Evolutionary conservation across 30 jellyfish, hydroid and myxozoan species (phyloP).

Genomic region (Morbakka virulenta): DNA sequence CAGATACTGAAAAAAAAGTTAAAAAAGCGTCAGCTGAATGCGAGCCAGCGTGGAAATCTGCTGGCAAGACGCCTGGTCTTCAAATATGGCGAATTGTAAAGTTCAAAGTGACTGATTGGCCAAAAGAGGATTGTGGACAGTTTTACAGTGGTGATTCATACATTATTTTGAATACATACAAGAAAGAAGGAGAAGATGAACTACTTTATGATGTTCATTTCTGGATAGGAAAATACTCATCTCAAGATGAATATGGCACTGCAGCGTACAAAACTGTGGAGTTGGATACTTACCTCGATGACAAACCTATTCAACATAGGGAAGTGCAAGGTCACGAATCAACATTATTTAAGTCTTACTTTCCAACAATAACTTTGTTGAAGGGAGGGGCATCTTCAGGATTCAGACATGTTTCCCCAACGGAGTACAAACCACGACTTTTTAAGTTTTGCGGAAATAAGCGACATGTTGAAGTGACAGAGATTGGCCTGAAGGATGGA

Average conservation of each 20-base stretch:
- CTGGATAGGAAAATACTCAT: slow-evolving; percentile 95
- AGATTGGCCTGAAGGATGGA: slow-evolving; percentile 86
- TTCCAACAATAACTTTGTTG: slow-evolving; percentile 53
- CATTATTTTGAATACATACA: slow-evolving; percentile 92
- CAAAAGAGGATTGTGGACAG: slow-evolving; percentile 87
- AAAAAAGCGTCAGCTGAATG: slow-evolving; percentile 93
- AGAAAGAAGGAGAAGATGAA: slow-evolving; percentile 63
- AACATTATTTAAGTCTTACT: slow-evolving; percentile 72
- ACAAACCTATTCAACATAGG: slow-evolving; percentile 97
- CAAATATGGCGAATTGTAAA: slow-evolving; percentile 97
- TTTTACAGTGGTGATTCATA: slow-evolving; percentile 96
- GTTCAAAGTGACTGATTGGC: slow-evolving; percentile 97
- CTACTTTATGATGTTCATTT: slow-evolving; percentile 91
- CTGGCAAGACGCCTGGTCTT: slow-evolving; percentile 83
- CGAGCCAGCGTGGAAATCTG: slow-evolving; percentile 99
- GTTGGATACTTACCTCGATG: slow-evolving; percentile 96
- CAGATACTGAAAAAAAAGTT: slow-evolving; percentile 97
- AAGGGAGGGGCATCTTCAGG: slow-evolving; percentile 98
- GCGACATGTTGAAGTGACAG: slow-evolving; percentile 75
- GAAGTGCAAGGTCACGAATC: slow-evolving; percentile 97
- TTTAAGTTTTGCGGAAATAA: slow-evolving; percentile 84
- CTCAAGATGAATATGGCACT: slow-evolving; percentile 99
- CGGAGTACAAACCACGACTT: slow-evolving; percentile 75
- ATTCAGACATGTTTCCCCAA: slow-evolving; percentile 94
- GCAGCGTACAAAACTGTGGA: slow-evolving; percentile 99